Base-by-base conservation (phyloP, 2,113 vertebrate genomes). In the Leucosticte australis region DNA sequence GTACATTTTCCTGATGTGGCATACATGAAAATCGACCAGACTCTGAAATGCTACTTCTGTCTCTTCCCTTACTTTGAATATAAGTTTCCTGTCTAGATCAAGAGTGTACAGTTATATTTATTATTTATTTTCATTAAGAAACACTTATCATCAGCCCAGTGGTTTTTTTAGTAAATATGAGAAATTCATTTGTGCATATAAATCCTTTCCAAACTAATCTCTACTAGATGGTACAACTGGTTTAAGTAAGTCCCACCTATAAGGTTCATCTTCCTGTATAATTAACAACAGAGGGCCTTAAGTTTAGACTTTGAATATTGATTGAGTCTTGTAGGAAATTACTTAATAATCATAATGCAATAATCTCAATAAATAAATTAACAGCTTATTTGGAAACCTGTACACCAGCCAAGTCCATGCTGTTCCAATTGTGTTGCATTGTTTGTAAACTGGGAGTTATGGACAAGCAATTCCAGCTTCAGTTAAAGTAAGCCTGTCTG, bases 231-330 rank as follows among this genome's bases (percentile, higher is more conserved):
- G 69, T 91, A 87, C 89, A 96, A 97, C 87, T 63, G 83, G 63
- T 91, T 97, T 96, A 95, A 96, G 15, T 35, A 24, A 89, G 87
- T 89, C 52, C 88, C 93, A 67, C 85, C 49, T 88, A 12, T n/a
- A 79, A 82, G 83, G 69, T 97, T 96, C 22, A 94, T 96, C 93
- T 96, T 96, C 89, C 77, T 94, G 79, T 80, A 62, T 22, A 82
- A 96, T 95, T 63, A 52, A 15, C 90, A 93, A 88, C 42, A 69
- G 13, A 27, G 46, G 28, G 17, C 37, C 71, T 92, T 80, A 85
- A 77, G 56, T 83, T 92, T 92, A 94, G 75, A 47, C 52, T 94
- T 92, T 87, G 82, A 88, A 90, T 95, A 95, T 92, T 92, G 81
- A 95, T 83, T 93, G 47, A 84, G 53, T 65, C 90, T 90, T 35